Conservation (phyloP, 1,140 invertebrate species). For the Colletes gigas region DNA sequence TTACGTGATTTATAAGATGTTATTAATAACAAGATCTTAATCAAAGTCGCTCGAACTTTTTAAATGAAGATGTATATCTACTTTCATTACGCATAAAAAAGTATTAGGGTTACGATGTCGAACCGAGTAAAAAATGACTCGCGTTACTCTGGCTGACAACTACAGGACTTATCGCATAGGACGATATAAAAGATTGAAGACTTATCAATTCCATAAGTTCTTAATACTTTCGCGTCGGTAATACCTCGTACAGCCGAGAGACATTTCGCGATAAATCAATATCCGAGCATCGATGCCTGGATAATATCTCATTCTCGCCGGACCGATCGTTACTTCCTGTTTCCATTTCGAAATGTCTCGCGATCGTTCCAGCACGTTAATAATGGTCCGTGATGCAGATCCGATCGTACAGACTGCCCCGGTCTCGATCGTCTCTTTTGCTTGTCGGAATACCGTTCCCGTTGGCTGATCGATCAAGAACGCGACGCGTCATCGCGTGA, state of each 20-base stretch:
- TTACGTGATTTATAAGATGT: too few species aligned
- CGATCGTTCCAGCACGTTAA: not conserved
- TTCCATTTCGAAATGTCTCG: not conserved
- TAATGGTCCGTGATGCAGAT: conserved; percentile 6
- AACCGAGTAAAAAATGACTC: too few species aligned
- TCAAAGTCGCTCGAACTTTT: too few species aligned
- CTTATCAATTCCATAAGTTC: not conserved
- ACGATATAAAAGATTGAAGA: too few species aligned
- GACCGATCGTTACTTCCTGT: conserved; percentile 10
- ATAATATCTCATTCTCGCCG: conserved; percentile 4
- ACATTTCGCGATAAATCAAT: conserved; percentile 6
- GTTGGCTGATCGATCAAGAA: conserved; percentile 31
- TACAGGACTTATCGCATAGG: too few species aligned
- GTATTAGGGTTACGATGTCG: too few species aligned
- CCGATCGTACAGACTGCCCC: conserved; percentile 20
- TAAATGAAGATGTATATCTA: too few species aligned
- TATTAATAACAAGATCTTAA: too few species aligned
- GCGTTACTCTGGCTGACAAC: too few species aligned
- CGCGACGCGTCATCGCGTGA: conserved; percentile 32
- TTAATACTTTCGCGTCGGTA: not conserved
- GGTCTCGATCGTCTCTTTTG: conserved; percentile 19
- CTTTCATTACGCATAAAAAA: too few species aligned
- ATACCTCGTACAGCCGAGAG: not conserved
- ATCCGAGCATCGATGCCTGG: too few species aligned
- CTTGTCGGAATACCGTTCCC: conserved; percentile 41